phyloP scores from a whole-genome alignment of 2,888 invertebrate genomes.

The Agonopterix alstromeriana region DNA sequence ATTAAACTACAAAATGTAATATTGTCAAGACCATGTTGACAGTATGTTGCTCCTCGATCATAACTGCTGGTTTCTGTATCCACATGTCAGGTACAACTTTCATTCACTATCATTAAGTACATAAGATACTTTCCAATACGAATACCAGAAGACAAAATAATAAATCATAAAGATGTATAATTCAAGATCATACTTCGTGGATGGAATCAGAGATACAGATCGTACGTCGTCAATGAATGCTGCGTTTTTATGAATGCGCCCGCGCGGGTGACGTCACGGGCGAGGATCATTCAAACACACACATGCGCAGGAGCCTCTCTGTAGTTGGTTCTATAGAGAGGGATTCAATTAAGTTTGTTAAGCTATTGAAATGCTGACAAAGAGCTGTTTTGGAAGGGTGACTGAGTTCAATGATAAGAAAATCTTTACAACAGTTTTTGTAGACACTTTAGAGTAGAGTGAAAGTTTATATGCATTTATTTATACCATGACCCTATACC shows the following conservation, averaged over 20 bases:
- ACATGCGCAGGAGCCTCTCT: not conserved
- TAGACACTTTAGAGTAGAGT: too few relatives aligned
- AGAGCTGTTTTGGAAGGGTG: conserved; percentile 8
- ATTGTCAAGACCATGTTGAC: too few relatives aligned
- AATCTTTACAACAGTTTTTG: too few relatives aligned
- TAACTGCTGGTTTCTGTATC: too few relatives aligned
- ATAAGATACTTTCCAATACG: too few relatives aligned
- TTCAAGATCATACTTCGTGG: conserved; percentile 2
- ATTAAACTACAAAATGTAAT: too few relatives aligned
- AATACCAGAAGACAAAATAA: conserved; percentile 4
- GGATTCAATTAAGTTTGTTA: conserved; percentile 6
- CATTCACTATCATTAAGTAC: too few relatives aligned
- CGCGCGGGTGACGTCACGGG: conserved; percentile 16
- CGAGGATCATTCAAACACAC: conserved; percentile 12
- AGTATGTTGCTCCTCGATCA: too few relatives aligned
- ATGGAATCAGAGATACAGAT: conserved; percentile 11
- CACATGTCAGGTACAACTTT: too few relatives aligned
- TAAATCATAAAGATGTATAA: conserved; percentile 9
- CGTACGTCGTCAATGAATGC: conserved; percentile 1
- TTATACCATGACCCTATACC: too few relatives aligned
- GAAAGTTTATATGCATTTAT: too few relatives aligned
- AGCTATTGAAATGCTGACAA: conserved; percentile 10
- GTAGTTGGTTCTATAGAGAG: too few relatives aligned
- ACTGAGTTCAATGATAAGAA: not conserved
- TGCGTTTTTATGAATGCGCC: conserved; percentile 16